phyloP scores from a whole-genome alignment of 2,888 invertebrate species.

The Drosophila yooni region DNA sequence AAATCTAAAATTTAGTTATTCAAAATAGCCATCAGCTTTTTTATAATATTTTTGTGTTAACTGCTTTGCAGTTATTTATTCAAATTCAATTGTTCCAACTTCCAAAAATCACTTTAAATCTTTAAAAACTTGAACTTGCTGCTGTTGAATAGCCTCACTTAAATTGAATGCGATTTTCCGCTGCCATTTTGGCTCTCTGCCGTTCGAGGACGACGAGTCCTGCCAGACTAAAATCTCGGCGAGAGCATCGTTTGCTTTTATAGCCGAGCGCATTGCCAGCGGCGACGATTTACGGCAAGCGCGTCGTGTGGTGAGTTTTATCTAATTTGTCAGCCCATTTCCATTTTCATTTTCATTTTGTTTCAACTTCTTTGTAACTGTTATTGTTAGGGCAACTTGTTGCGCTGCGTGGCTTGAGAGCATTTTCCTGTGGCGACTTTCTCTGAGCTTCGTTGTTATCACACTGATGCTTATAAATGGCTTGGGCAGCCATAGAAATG shows the following conservation, averaged over 20 bases:
- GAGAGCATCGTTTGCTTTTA: slow-evolving; percentile 59
- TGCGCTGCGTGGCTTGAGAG: slow-evolving; percentile 44
- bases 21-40: not conserved
- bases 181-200: slow-evolving; percentile 6
- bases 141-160: slow-evolving; percentile 2
- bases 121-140: slow-evolving; percentile 27
- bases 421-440: slow-evolving; percentile 6
- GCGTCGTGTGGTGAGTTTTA: slow-evolving; percentile 59
- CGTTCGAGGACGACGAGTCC: slow-evolving; percentile 37
- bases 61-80: not conserved
- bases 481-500: slow-evolving; percentile 10
- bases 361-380: slow-evolving; percentile 20
- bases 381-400: slow-evolving; percentile 52
- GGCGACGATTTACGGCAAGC: slow-evolving; percentile 34
- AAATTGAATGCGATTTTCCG: not conserved
- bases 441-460: slow-evolving; percentile 10
- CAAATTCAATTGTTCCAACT: not conserved
- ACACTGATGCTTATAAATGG: slow-evolving; percentile 3
- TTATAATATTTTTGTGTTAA: not conserved
- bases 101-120: slow-evolving; percentile 13
- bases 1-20: not conserved
- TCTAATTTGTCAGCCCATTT: slow-evolving; percentile 48
- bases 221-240: slow-evolving; percentile 61
- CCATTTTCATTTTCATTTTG: slow-evolving; percentile 40
- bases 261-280: slow-evolving; percentile 41